Percentiles rank a stretch among this genome's conserved stretches.
Evolutionary conservation across 2,888 invertebrate genomes (phyloP).

Genomic region (Epinotia nisella): DNA sequence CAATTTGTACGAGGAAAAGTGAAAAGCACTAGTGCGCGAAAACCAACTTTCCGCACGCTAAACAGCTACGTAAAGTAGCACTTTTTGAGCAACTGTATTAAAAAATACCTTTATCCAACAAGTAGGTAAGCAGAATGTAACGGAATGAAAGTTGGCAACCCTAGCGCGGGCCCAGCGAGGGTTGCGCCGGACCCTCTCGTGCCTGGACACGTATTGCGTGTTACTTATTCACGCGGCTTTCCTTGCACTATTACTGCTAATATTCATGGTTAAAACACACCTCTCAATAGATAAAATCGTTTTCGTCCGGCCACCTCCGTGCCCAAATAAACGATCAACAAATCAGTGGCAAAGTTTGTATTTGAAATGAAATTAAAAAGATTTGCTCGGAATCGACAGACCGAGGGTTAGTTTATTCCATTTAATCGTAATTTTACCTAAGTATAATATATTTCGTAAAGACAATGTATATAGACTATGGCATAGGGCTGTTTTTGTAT

Average conservation of each 20-base stretch:
- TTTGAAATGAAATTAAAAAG: too few relatives aligned
- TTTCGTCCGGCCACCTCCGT: background rate
- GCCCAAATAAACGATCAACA: background rate
- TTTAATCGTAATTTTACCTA: background rate
- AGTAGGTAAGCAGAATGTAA: background rate
- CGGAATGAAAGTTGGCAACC: conserved; percentile 15
- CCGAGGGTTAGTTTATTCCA: background rate
- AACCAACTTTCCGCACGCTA: too few relatives aligned
- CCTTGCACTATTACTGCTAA: conserved; percentile 32
- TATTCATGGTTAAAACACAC: conserved; percentile 20
- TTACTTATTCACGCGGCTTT: conserved; percentile 42
- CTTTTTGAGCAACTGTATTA: too few relatives aligned
- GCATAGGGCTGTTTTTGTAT: background rate
- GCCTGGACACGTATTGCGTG: conserved; percentile 39
- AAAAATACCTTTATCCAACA: background rate
- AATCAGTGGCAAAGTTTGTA: too few relatives aligned
- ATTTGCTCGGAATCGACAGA: too few relatives aligned
- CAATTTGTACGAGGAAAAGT: too few relatives aligned
- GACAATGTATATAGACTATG: too few relatives aligned
- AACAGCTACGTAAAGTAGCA: too few relatives aligned
- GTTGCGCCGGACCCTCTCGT: conserved; percentile 37
- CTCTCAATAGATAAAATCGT: background rate
- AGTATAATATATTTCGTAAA: too few relatives aligned
- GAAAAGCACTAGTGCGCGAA: too few relatives aligned
- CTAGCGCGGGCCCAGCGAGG: conserved; percentile 31